These are phyloP conservation scores for Acleris laterana DNA, from an alignment of 2,888 invertebrate species.

Conservation along the genomic window DNA sequence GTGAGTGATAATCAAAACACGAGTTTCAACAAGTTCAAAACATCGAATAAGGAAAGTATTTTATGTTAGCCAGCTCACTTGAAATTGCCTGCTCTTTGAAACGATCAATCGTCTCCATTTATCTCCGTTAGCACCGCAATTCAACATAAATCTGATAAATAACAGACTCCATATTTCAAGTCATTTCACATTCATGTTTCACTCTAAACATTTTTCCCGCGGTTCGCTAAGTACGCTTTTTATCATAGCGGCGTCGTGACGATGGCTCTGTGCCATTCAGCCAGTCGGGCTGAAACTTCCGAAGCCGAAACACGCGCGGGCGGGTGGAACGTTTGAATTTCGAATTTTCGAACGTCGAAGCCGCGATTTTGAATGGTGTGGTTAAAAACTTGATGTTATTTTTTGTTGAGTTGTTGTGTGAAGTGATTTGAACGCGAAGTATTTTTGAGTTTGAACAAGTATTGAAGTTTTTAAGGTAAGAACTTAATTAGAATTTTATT, in stretches of 20 bases:
- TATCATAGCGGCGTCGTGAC: conserved; percentile 14
- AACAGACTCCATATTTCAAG: conserved; percentile 19
- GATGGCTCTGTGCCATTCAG: conserved; percentile 26
- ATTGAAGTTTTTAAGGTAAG: neutral
- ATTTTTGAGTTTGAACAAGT: neutral
- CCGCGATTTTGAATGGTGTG: neutral
- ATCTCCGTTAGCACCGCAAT: neutral
- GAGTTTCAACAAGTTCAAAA: neutral
- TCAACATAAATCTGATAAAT: conserved; percentile 22
- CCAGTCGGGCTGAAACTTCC: conserved; percentile 29
- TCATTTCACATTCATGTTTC: conserved; percentile 26
- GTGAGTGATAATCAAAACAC: neutral
- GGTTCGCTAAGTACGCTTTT: conserved; percentile 25
- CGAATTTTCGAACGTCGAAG: conserved; percentile 22
- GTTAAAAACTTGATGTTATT: neutral
- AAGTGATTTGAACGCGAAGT: neutral
- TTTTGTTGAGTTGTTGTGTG: conserved; percentile 4
- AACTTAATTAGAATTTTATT: too few species aligned
- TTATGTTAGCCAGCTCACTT: neutral
- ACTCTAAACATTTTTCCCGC: conserved; percentile 19
- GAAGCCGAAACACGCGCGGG: conserved; percentile 21
- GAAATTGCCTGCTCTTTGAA: neutral
- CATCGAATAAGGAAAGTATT: too few species aligned
- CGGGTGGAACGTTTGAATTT: neutral
- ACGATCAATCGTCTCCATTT: conserved; percentile 3